A percentile compares a stretch with the other conserved stretches of the same genome.
Evolutionary conservation across 2,888 invertebrate species (phyloP).

Genomic region (Aleiodes leptofemur): DNA sequence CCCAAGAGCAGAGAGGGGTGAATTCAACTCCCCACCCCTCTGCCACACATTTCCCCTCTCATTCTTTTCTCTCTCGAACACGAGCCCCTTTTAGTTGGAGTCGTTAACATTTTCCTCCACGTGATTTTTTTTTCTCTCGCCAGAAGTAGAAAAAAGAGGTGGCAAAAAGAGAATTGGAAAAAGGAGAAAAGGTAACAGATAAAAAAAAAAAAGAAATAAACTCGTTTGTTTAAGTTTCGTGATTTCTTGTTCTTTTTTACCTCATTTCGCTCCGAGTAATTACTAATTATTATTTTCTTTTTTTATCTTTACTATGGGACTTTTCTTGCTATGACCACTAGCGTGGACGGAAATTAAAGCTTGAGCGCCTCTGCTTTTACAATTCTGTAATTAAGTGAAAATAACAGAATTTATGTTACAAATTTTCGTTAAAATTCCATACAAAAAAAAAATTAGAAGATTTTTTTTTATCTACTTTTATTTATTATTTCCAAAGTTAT

Average conservation of each 20-base stretch:
- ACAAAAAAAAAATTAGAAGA: not conserved
- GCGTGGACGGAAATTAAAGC: not conserved
- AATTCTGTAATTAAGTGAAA: too few relatives aligned
- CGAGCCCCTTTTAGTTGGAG: not conserved
- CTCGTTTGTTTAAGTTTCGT: constrained; percentile 39
- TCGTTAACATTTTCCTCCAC: constrained; percentile 33
- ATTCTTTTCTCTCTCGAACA: not conserved
- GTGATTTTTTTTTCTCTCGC: constrained; percentile 14
- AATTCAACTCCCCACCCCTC: not conserved
- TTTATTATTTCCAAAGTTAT: too few relatives aligned
- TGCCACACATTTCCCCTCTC: not conserved
- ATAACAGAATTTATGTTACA: too few relatives aligned
- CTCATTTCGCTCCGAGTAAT: not conserved
- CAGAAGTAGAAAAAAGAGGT: constrained; percentile 1
- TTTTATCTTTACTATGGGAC: not conserved
- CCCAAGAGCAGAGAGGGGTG: constrained; percentile 27
- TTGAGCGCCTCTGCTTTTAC: not conserved
- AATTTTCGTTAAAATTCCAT: not conserved
- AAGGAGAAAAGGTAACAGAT: constrained; percentile 25
- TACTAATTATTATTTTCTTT: constrained; percentile 6
- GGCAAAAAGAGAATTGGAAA: not conserved
- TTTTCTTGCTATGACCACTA: too few relatives aligned
- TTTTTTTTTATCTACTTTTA: too few relatives aligned
- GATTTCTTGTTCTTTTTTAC: constrained; percentile 45
- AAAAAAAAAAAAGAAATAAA: constrained; percentile 1